Evolutionary conservation across 2,113 vertebrate genomes (phyloP).

Genomic region (Marcusenius ussheri): DNA sequence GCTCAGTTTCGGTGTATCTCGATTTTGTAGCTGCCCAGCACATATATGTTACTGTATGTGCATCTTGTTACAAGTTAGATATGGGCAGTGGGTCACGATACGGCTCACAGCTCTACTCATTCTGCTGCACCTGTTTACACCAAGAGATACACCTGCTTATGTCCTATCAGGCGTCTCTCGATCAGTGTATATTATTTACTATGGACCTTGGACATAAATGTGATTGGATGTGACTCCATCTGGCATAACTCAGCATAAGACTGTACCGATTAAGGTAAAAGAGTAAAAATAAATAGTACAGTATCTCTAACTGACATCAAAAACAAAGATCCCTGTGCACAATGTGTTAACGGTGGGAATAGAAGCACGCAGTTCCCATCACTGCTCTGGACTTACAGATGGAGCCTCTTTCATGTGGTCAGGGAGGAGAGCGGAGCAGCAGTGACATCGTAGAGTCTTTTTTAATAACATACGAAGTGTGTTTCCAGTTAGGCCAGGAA

Average conservation of each 20-base stretch:
- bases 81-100: not conserved
- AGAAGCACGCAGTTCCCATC: not conserved
- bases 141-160: not conserved
- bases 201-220: not conserved
- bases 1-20: not conserved
- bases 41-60: not conserved
- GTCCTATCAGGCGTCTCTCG: not conserved
- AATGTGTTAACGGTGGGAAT: not conserved
- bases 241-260: not conserved
- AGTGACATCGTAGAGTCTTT: not conserved
- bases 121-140: not conserved
- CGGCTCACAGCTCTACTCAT: not conserved
- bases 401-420: slow-evolving; percentile 12
- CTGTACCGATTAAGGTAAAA: not conserved
- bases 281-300: not conserved
- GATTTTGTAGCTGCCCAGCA: not conserved
- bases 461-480: slow-evolving; percentile 8
- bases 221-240: not conserved
- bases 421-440: not conserved
- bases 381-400: not conserved
- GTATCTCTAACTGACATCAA: not conserved
- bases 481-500: slow-evolving; percentile 18
- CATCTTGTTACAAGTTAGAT: not conserved
- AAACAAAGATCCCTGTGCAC: not conserved
- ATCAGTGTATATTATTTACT: not conserved